Conservation (phyloP, 2,888 invertebrate genomes). For the Leistus spinibarbis region DNA sequence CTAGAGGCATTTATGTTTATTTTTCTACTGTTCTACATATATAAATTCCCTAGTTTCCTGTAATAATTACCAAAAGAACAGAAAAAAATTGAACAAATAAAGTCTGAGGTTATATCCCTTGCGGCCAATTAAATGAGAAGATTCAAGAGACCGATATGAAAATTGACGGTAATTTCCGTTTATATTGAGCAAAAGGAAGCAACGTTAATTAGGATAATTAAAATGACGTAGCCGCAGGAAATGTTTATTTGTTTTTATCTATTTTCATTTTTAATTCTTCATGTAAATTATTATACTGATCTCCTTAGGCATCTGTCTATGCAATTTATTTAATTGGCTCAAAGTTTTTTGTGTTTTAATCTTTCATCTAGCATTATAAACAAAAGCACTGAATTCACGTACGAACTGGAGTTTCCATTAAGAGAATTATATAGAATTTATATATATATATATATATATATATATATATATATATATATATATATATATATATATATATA, state of each 20-base stretch:
- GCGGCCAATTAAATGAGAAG: background rate
- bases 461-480: no score
- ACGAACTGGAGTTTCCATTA: background rate
- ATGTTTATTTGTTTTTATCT: background rate
- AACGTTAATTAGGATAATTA: background rate
- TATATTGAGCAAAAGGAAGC: background rate
- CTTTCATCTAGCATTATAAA: background rate
- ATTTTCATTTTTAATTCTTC: background rate
- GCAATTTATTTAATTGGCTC: background rate
- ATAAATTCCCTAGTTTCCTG: no score
- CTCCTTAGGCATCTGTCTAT: background rate
- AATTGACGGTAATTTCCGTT: constrained; percentile 3
- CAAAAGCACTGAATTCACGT: background rate
- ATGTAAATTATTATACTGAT: background rate
- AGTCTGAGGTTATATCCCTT: background rate
- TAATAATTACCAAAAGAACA: background rate
- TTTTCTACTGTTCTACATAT: no score
- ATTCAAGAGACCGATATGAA: background rate
- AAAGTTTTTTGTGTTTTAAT: no score
- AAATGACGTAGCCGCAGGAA: background rate
- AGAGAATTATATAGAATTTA: no score
- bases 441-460: no score
- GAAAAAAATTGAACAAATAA: background rate
- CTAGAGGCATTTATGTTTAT: no score
- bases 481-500: no score